Evolutionary conservation across 2,797 vertebrate species (phyloP).

Genomic region (Darevskia mixta): DNA sequence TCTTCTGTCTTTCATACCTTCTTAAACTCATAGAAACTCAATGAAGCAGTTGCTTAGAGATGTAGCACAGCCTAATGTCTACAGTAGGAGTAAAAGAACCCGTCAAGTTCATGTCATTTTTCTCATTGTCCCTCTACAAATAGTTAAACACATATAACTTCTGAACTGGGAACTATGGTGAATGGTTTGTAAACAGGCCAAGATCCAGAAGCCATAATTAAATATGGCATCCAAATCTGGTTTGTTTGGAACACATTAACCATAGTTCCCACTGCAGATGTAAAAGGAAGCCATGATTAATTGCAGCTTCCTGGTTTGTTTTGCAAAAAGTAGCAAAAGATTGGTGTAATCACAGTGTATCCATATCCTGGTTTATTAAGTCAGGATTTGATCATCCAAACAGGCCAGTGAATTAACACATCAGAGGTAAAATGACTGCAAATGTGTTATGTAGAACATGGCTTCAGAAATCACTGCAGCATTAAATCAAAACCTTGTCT

Average conservation of each 20-base stretch:
- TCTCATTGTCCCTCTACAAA: conserved; percentile 4
- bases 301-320: too few species aligned
- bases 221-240: too few species aligned
- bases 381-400: too few species aligned
- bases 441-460: neutral
- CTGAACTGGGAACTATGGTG: neutral
- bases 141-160: neutral
- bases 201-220: too few species aligned
- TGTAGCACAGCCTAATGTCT: neutral
- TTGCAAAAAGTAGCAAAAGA: too few species aligned
- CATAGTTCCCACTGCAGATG: too few species aligned
- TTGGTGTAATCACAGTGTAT: too few species aligned
- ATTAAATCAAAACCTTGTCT: neutral
- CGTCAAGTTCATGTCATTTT: conserved; percentile 10
- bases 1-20: neutral
- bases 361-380: too few species aligned
- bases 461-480: neutral
- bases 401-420: neutral
- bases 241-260: too few species aligned
- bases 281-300: too few species aligned
- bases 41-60: conserved; percentile 23
- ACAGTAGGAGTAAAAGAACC: conserved; percentile 11
- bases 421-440: neutral
- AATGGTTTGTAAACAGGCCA: too few species aligned
- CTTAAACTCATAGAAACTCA: conserved; percentile 27